phyloP scores from a whole-genome alignment of 2,888 invertebrate species.

The Melitaea athalia region DNA sequence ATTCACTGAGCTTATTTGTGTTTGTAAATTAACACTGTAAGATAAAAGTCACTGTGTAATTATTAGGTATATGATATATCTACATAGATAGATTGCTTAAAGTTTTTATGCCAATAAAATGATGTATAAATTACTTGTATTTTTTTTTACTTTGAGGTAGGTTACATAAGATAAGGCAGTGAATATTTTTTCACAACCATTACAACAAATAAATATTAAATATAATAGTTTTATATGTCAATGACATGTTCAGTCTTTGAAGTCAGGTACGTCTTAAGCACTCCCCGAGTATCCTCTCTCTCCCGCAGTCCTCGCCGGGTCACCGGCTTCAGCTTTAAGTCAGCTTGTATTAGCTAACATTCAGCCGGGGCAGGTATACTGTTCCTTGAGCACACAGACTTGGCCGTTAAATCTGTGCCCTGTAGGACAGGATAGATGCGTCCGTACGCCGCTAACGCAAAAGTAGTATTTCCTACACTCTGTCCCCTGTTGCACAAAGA shows the following conservation, averaged over 20 bases:
- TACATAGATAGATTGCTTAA: constrained; percentile 63
- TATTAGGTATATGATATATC: constrained; percentile 56
- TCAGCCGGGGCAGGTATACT: constrained; percentile 78
- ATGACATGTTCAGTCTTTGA: constrained; percentile 43
- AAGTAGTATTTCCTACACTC: constrained; percentile 81
- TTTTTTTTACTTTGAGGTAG: constrained; percentile 33
- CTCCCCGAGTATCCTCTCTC: constrained; percentile 26
- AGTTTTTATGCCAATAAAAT: constrained; percentile 75
- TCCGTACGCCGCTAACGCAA: constrained; percentile 79
- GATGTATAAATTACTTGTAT: constrained; percentile 37
- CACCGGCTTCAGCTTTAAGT: constrained; percentile 22
- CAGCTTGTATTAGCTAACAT: constrained; percentile 25
- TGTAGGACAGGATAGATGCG: constrained; percentile 72
- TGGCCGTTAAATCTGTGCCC: constrained; percentile 82
- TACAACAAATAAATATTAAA: constrained; percentile 26
- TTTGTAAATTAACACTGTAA: constrained; percentile 72
- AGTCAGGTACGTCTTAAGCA: constrained; percentile 63
- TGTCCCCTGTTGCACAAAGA: constrained; percentile 77
- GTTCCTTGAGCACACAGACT: constrained; percentile 73
- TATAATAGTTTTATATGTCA: constrained; percentile 24
- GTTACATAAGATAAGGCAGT: constrained; percentile 19
- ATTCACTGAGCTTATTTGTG: constrained; percentile 63
- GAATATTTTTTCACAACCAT: constrained; percentile 13
- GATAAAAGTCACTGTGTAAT: constrained; percentile 69
- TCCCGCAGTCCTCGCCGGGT: constrained; percentile 24